Evolutionary conservation across 2,113 vertebrate species (phyloP), one percentile per base, ranked within the genome.

Genomic region (Sturnus vulgaris): DNA sequence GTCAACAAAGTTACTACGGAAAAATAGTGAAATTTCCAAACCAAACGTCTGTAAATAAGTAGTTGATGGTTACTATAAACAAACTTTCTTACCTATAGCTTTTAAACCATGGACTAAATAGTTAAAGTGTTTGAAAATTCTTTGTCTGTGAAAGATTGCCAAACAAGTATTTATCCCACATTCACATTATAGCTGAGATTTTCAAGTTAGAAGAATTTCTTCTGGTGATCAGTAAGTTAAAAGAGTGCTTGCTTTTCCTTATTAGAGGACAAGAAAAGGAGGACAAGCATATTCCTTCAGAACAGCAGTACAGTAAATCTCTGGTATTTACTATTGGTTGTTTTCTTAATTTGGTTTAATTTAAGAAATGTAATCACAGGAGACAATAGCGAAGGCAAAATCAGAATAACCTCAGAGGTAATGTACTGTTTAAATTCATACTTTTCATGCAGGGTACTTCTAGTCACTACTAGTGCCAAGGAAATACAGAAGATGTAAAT

Each of bases 41-140:
- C 15, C 47, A 91, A 85, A 82, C 22, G 59, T 31, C 24, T 59
- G 47, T 30, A 73, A 92, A 64, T 65, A 92, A 82, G 47, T 82
- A 95, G 60, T 14, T 71, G 63, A 72, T 42, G 11, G 21, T 81
- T 96, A 95, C 52, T 87, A 50, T 71, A 96, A 96, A 91, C 19
- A 88, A 84, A 93, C 57, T 89, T 95, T 86, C 82, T 90, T 88
- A 76, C n/a, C 55, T 79, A 63, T 15, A 93, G 22, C 14, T 56
- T 61, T 73, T 96, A 86, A 97, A 90, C 21, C 88, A 79, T 30
- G 79, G 50, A 82, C 25, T 81, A 91, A 96, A 79, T 73, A 93
- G n/a, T 50, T 86, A n/a, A 72, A 42, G 53, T 72, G 82, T 86
- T 95, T 96, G 81, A 64, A 95, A 96, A 93, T 85, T 78, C 40